A percentile compares a stretch with the other conserved stretches of the same genome.
These are phyloP conservation scores for Sphecodes monilicornis DNA, from an alignment of 2,888 invertebrate genomes.

Conservation along the genomic window DNA sequence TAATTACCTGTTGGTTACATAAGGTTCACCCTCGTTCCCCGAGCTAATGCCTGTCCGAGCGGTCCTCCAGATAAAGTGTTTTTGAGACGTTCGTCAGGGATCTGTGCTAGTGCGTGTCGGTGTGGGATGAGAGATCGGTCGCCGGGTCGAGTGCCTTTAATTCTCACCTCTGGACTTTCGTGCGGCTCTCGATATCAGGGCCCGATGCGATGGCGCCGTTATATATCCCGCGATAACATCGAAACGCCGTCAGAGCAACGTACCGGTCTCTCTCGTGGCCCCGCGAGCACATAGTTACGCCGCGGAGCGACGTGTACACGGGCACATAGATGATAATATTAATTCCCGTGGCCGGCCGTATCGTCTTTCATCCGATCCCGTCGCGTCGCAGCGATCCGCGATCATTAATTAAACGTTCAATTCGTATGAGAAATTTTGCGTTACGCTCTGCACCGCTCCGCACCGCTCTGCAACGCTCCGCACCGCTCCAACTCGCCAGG, in stretches of 20 bases:
- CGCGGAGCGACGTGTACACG: slow-evolving; percentile 45
- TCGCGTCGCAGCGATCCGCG: slow-evolving; percentile 39
- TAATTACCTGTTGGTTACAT: slow-evolving; percentile 3
- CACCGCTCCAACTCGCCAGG: not conserved
- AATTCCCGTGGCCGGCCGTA: slow-evolving; percentile 53
- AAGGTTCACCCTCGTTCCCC: slow-evolving; percentile 4
- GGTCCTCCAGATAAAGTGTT: slow-evolving; percentile 3
- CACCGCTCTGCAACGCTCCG: not conserved
- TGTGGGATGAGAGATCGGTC: slow-evolving; percentile 50
- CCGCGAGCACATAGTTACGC: slow-evolving; percentile 48
- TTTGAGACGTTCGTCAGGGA: not conserved
- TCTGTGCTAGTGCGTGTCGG: slow-evolving; percentile 15
- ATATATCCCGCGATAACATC: slow-evolving; percentile 70
- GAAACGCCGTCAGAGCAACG: slow-evolving; percentile 65
- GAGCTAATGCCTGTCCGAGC: slow-evolving; percentile 1
- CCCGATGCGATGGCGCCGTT: slow-evolving; percentile 70
- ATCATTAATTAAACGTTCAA: slow-evolving; percentile 68
- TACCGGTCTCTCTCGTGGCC: slow-evolving; percentile 21
- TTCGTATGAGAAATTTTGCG: slow-evolving; percentile 59
- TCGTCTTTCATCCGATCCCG: slow-evolving; percentile 61
- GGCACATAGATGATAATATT: slow-evolving; percentile 59
- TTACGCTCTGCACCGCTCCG: slow-evolving; percentile 5
- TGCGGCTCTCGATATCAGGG: slow-evolving; percentile 60
- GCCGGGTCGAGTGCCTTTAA: slow-evolving; percentile 62
- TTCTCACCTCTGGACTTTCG: slow-evolving; percentile 68